Evolutionary conservation across 2,113 vertebrate species (phyloP).

Genomic region (Rallus limicola): DNA sequence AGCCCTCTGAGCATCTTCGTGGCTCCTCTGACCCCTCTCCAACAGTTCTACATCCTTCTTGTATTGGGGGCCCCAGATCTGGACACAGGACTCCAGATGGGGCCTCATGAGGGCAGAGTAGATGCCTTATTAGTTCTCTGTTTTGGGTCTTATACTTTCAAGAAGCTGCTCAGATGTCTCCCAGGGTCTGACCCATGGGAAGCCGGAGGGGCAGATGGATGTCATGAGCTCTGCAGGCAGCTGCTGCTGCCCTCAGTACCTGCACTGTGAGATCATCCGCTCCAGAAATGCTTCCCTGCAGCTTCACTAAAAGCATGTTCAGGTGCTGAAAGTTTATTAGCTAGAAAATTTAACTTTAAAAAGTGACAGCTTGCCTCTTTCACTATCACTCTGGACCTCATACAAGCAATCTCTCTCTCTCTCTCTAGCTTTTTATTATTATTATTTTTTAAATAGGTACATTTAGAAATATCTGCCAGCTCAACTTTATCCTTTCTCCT

Average conservation of each 20-base stretch:
- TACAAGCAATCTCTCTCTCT: background rate
- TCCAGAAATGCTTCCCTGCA: background rate
- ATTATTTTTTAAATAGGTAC: background rate
- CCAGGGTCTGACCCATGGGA: too few relatives aligned
- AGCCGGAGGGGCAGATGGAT: background rate
- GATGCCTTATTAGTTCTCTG: background rate
- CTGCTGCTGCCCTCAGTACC: background rate
- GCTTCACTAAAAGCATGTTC: background rate
- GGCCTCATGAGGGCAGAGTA: too few relatives aligned
- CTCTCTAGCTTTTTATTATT: background rate
- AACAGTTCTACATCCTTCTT: too few relatives aligned
- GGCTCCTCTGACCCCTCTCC: too few relatives aligned
- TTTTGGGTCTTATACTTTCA: background rate
- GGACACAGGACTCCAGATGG: too few relatives aligned
- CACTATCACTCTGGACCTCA: background rate
- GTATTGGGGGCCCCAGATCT: too few relatives aligned
- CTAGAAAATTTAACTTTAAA: background rate
- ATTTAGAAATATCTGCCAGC: background rate
- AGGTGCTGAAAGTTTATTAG: background rate
- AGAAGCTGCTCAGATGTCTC: background rate
- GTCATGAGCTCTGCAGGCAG: background rate
- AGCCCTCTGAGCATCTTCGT: too few relatives aligned
- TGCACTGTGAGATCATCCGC: fast-evolving
- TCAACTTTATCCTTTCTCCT: background rate
- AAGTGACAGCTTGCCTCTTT: background rate